A percentile compares a stretch with the other conserved stretches of the same genome.
Evolutionary conservation across 2,888 invertebrate genomes (phyloP).

Genomic region (Junonia oenone): DNA sequence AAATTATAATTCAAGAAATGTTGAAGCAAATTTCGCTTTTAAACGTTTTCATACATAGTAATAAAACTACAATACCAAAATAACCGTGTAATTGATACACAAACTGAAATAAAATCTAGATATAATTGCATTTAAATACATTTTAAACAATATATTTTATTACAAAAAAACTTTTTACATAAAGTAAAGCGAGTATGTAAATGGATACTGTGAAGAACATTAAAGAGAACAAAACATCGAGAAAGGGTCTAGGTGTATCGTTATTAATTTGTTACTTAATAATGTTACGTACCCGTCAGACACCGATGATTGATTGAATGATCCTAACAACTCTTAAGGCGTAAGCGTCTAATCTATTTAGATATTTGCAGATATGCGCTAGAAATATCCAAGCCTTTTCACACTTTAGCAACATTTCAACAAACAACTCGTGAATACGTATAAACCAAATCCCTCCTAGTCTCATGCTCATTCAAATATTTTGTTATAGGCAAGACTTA

Average conservation of each 20-base stretch:
- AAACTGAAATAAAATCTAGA: conserved; percentile 1
- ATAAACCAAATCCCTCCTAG: conserved; percentile 25
- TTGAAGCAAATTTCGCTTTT: conserved; percentile 5
- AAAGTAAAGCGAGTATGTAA: conserved; percentile 3
- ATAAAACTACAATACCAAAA: conserved; percentile 9
- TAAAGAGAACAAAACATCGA: not conserved
- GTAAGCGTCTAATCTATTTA: conserved; percentile 13
- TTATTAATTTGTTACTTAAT: not conserved
- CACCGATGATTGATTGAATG: conserved; percentile 13
- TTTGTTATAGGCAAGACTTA: conserved; percentile 12
- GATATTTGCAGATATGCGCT: conserved; percentile 19
- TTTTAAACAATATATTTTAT: not conserved
- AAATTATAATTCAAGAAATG: conserved; percentile 1
- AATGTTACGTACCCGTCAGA: conserved; percentile 23
- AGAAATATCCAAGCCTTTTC: conserved; percentile 23
- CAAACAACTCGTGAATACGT: conserved; percentile 13
- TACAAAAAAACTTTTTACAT: not conserved
- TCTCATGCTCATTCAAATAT: conserved; percentile 24
- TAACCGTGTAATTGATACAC: conserved; percentile 1
- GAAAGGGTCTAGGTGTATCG: not conserved
- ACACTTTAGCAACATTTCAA: conserved; percentile 25
- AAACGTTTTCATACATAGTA: not conserved
- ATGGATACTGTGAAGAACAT: not conserved
- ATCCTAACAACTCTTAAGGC: conserved; percentile 14
- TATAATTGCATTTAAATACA: conserved; percentile 5